Evolutionary conservation across 2,113 vertebrate genomes (phyloP).

Genomic region (Gobio gobio): DNA sequence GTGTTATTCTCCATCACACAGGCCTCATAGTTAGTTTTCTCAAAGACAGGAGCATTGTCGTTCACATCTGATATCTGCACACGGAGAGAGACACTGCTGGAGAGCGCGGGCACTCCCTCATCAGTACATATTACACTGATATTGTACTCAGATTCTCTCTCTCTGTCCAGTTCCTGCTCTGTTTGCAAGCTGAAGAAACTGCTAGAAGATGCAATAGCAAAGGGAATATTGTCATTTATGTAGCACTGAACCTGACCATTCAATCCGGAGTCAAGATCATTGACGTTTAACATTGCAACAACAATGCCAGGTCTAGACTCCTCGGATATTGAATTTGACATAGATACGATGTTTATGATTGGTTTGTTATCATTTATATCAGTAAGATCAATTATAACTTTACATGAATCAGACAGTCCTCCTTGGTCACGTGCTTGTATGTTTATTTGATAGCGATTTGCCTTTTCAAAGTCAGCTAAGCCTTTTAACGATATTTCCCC

Average conservation of each 20-base stretch:
- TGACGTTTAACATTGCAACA: slow-evolving; percentile 62
- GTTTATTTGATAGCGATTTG: slow-evolving; percentile 41
- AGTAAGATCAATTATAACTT: slow-evolving; percentile 66
- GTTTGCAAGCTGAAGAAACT: slow-evolving; percentile 55
- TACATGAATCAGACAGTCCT: slow-evolving; percentile 62
- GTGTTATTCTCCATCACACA: slow-evolving; percentile 73
- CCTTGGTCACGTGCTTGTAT: slow-evolving; percentile 71
- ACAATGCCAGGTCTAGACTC: slow-evolving; percentile 53
- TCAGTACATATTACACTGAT: slow-evolving; percentile 72
- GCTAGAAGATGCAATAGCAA: slow-evolving; percentile 51
- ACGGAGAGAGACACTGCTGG: slow-evolving; percentile 68
- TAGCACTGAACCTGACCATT: slow-evolving; percentile 60
- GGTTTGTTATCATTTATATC: slow-evolving; percentile 64
- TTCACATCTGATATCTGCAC: slow-evolving; percentile 77
- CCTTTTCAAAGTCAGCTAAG: slow-evolving; percentile 54
- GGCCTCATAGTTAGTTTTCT: slow-evolving; percentile 70
- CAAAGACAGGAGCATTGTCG: slow-evolving; percentile 76
- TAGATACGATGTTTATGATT: slow-evolving; percentile 64
- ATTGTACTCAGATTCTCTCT: slow-evolving; percentile 58
- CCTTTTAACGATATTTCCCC: slow-evolving; percentile 44
- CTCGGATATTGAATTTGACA: slow-evolving; percentile 57
- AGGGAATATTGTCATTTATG: slow-evolving; percentile 53
- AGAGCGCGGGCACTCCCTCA: slow-evolving; percentile 72
- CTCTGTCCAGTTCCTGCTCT: slow-evolving; percentile 54
- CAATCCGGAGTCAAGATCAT: slow-evolving; percentile 60